Percentiles rank a stretch among this genome's conserved stretches.
phyloP scores from a whole-genome alignment of 2,888 invertebrate species.

The Coleophora flavipennella region DNA sequence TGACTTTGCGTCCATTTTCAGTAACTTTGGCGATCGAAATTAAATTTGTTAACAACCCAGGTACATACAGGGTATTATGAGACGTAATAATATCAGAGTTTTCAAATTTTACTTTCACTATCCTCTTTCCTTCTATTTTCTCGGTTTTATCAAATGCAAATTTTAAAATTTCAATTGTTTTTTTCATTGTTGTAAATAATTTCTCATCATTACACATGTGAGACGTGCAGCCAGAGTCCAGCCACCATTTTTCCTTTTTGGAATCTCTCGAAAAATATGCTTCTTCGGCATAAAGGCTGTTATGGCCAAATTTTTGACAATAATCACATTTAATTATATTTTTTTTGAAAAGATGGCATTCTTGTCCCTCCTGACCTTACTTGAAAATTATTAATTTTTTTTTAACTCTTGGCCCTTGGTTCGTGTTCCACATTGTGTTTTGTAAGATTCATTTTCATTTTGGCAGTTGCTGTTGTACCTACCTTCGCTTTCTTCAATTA shows the following conservation, averaged over 20 bases:
- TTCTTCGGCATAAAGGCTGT: background rate
- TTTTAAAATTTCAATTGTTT: background rate
- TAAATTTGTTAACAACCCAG: conserved; percentile 1
- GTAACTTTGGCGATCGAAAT: conserved; percentile 6
- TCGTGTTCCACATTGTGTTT: background rate
- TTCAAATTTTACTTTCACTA: background rate
- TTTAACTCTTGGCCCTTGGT: background rate
- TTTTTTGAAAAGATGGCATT: too few relatives aligned
- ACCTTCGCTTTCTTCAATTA: conserved; percentile 20
- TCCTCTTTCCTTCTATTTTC: conserved; percentile 1
- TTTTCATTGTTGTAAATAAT: too few relatives aligned
- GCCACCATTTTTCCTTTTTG: conserved; percentile 1
- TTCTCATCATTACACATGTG: conserved; percentile 3
- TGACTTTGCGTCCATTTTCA: conserved; percentile 3
- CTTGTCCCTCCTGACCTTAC: too few relatives aligned
- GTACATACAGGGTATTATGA: conserved; percentile 2
- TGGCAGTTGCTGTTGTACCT: conserved; percentile 9
- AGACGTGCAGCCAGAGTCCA: conserved; percentile 11
- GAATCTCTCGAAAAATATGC: background rate
- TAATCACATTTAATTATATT: background rate
- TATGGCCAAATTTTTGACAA: conserved; percentile 5
- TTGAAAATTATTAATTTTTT: too few relatives aligned
- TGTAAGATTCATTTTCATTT: too few relatives aligned
- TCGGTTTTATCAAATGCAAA: background rate
- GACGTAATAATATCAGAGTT: background rate